Base-by-base conservation (phyloP, 2,797 vertebrate genomes). In the Chelmon rostratus region DNA sequence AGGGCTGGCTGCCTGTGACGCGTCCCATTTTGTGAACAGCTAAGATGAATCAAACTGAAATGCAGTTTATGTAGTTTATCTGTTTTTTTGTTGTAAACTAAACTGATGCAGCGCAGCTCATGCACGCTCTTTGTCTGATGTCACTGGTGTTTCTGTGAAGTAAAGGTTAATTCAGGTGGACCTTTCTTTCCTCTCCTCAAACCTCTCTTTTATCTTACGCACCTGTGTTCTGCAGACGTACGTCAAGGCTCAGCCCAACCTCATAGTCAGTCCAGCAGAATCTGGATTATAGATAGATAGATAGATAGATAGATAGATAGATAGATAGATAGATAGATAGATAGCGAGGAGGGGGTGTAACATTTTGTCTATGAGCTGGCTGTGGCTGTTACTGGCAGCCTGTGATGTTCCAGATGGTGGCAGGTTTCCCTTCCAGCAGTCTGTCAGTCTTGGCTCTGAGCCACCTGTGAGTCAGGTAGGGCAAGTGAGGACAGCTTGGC, bases 401-500 rank as follows among this genome's bases (percentile, higher is more conserved):
- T 73, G 68, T 37, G 68, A 84, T 86, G 87, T 77, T 91, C 82
- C 89, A 89, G 87, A 88, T 84, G 87, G 84, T 76, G 79, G 79
- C 64, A 78, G 82, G 75, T 90, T 85, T 89, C 79, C 86, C 86
- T 79, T 88, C 76, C 81, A 89, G 89, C 88, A 85, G 80, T 77
- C 88, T 86, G 91, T 86, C 82, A 66, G 79, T 66, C 44, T 83
- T 92, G 91, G 87, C 87, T 74, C 46, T 0, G 44, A 53, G 87
- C 90, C 91, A 85, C 68, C 68, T 75, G 68, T 88, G 87, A 90
- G 84, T 90, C 73, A 90, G 87, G 74, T 81, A 81, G 86, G 89
- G 84, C 87, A 91, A 85, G 79, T 86, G 84, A 94, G 92, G 93
- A 92, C 87, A 90, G 65, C 83, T 86, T 88, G 88, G 91, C 89